Evolutionary conservation across 1,140 invertebrate species (phyloP).

Genomic region (Cyclargus thomasi): DNA sequence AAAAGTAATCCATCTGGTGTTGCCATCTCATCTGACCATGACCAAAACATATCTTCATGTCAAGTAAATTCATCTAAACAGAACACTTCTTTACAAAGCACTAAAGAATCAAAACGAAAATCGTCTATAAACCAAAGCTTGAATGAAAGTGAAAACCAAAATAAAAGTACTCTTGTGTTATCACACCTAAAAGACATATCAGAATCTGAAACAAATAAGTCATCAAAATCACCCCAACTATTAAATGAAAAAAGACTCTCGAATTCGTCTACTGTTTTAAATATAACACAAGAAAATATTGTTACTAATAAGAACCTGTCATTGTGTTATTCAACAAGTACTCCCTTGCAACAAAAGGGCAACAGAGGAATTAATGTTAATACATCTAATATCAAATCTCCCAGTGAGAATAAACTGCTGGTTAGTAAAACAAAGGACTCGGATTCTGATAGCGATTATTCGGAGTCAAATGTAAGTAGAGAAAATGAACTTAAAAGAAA

Average conservation of each 20-base stretch:
- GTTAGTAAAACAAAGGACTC: conserved; percentile 8
- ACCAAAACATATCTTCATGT: neutral
- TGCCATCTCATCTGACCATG: neutral
- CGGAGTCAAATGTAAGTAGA: neutral
- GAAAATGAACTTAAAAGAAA: conserved; percentile 1
- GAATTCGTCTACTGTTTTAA: conserved; percentile 36
- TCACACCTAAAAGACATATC: conserved; percentile 54
- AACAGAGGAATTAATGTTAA: conserved; percentile 37
- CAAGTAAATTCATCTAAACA: conserved; percentile 19
- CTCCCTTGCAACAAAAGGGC: conserved; percentile 53
- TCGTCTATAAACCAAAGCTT: conserved; percentile 31
- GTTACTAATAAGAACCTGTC: conserved; percentile 44
- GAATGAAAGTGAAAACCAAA: conserved; percentile 44
- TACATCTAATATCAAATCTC: conserved; percentile 40
- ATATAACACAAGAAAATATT: conserved; percentile 39
- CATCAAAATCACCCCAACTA: conserved; percentile 36
- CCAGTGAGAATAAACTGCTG: neutral
- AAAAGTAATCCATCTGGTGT: neutral
- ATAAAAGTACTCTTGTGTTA: conserved; percentile 55
- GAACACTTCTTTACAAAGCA: conserved; percentile 14
- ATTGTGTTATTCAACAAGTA: conserved; percentile 52
- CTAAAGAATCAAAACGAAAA: conserved; percentile 29
- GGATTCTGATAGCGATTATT: neutral
- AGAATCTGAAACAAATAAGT: conserved; percentile 32
- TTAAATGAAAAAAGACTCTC: conserved; percentile 32